Base-by-base conservation (phyloP, 2,888 invertebrate genomes). In the Toxonevra muliebris region DNA sequence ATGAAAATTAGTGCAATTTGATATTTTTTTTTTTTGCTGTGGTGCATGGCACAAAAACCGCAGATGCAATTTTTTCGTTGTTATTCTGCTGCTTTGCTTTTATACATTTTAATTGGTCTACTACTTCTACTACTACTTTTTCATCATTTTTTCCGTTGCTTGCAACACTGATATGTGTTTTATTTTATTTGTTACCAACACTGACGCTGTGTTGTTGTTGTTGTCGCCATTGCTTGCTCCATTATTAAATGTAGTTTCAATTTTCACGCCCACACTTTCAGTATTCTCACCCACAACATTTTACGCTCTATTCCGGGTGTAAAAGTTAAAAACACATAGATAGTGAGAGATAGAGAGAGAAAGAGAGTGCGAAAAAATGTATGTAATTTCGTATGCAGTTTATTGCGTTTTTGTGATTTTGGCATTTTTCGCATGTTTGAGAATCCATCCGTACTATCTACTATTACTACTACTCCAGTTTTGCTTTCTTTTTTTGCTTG, bases 1-100 rank as follows among this genome's bases (percentile, higher is more conserved):
- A 61, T 62, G 65, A 43, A 65, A 69, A 69, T 69, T 65, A 69
- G 66, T 65, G 69, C 65, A 69, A 65, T 68, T 68, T 61, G 65
- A 68, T 68, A 65, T 60, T 65, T 63, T 59, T 61, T 58, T 48
- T 48, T 8, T 2, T 48, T 13, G 48, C 10, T 40, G 30, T 1
- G 9, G 57, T 15, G 30, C 42, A 13, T 20, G 41, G 40, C 19
- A 17, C 58, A 40, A 59, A 59, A 59, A 43, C 59, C 59, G 17
- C 59, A 59, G 43, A 59, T 59, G 59, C 15, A 30, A 30, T 57
- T 57, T 57, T 53, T 2, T 12, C n/a, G n/a, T n/a, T n/a, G n/a
- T n/a, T n/a, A n/a, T n/a, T 40, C 12, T 40, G 1, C 57, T 7
- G 30, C 30, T 30, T 30, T 7, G 30, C 30, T 30, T 30, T 30